Base-by-base conservation (phyloP, 2,797 vertebrate genomes). In the Dermochelys coriacea region DNA sequence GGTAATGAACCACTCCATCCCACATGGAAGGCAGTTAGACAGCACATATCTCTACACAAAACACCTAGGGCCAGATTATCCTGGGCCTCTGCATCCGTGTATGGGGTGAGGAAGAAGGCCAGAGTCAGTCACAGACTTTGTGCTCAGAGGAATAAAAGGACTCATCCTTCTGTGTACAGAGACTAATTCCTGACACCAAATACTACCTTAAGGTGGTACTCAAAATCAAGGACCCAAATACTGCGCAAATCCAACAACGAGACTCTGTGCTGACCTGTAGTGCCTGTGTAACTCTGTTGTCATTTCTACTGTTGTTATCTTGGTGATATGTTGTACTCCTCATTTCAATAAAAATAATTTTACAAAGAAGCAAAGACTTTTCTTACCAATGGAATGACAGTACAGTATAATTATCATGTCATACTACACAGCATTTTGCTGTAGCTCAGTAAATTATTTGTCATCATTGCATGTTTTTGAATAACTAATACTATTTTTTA, bases 341-440 rank as follows among this genome's bases (percentile, higher is more conserved):
- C 41, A 25, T 74, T 87, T 95, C 75, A 85, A 27, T 91, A 84
- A 96, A 95, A 94, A 95, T 61, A 5, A 77, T 31, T 45, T 84
- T 84, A 37, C 31, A 82, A 90, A 61, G 87, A 91, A 93, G 34
- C 55, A 92, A 95, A 95, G 54, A 59, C 84, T 93, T 95, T 95
- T 82, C 79, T 95, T 96, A 85, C 57, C 54, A 87, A 92, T 82
- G 47, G 59, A 96, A 87, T 87, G 87, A 94, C 74, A 93, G 87
- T 94, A 93, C 51, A 93, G 85, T 93, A 51, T 84, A 93, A 96
- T 91, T 95, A 88, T 82, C 83, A 51, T 89, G 91, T 90, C 91
- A 96, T 27, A 21, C 5, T 1, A 90, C 78, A 87, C n/a, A 93
- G 68, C 54, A 84, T 93, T 97, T 97, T 93, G 47, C 86, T 93